Evolutionary conservation across 2,888 invertebrate species (phyloP), one percentile per base, ranked within the genome.

Genomic region (Acronicta aceris): DNA sequence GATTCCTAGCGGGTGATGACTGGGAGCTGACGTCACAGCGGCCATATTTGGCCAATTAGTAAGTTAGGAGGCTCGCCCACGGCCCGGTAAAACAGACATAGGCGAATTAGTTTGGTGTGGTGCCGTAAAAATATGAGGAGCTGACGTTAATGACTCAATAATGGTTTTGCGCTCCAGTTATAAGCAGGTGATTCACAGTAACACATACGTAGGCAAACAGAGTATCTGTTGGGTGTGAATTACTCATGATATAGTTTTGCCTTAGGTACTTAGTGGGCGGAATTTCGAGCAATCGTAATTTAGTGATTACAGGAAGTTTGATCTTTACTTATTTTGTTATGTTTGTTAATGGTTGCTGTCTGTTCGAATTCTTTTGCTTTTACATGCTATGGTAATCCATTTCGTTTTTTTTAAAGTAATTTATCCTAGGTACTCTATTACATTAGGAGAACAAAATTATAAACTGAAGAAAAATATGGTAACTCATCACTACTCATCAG

Each of bases 41-140:
- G 55, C 71, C 76, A 60, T 67, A 41, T 72, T 53, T 45, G 48
- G 54, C 16, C 40, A 17, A 42, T 54, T 65, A 48, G 67, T 63
- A 54, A 56, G 66, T 27, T 45, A 40, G 69, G 52, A 51, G 59
- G 58, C 65, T 67, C 73, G 65, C 73, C 74, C 75, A 75, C 62
- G 15, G 46, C 5, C 48, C 30, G 21, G 63, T 60, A 59, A 66
- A 71, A 59, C 38, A 67, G 59, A 56, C 63, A 54, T 49, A 58
- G 57, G 41, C 27, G 56, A 59, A 55, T 46, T 59, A 54, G 61
- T 59, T 51, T 45, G 52, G 42, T 60, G 56, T 25, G 36, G 51
- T 59, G 60, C 27, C 54, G 60, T 60, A 58, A 66, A 65, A 53
- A 41, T 71, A 62, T 59, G 56, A 58, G 52, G 57, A 62, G 1